Conservation (phyloP, 2,888 invertebrate species). For the Hylaea fasciaria region DNA sequence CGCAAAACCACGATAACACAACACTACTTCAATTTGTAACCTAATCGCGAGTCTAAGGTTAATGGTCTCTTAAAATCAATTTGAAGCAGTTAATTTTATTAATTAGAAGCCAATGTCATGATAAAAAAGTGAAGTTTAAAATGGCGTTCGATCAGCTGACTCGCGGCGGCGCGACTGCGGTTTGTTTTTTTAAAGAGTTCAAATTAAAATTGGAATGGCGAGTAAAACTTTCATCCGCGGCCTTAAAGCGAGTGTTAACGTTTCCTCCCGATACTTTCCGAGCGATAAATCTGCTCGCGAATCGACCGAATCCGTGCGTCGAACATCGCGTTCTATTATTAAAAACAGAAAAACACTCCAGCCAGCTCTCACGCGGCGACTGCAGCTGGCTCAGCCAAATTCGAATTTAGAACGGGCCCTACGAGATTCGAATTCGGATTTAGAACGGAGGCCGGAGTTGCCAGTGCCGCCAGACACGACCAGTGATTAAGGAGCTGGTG, state of each 20-base stretch:
- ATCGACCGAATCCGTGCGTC: constrained; percentile 70
- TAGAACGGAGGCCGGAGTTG: constrained; percentile 60
- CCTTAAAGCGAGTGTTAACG: constrained; percentile 77
- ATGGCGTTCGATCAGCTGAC: constrained; percentile 58
- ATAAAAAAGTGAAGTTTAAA: constrained; percentile 21
- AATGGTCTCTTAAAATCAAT: constrained; percentile 77
- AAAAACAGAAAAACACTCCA: constrained; percentile 71
- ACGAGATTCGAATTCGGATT: constrained; percentile 68
- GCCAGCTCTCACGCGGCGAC: constrained; percentile 55
- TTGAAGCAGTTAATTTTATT: constrained; percentile 58
- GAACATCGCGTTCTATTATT: constrained; percentile 70
- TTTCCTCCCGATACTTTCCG: constrained; percentile 66
- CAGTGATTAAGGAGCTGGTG: constrained; percentile 64
- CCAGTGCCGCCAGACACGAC: constrained; percentile 50
- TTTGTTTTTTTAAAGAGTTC: constrained; percentile 65
- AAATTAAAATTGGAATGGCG: constrained; percentile 74
- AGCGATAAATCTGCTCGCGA: constrained; percentile 79
- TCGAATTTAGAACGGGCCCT: constrained; percentile 68
- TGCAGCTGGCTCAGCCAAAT: constrained; percentile 47
- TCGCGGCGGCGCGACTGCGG: constrained; percentile 45
- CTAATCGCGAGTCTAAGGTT: constrained; percentile 72
- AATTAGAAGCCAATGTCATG: constrained; percentile 45
- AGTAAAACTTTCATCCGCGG: constrained; percentile 77
- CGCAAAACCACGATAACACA: constrained; percentile 67
- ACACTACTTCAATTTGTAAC: constrained; percentile 72